Evolutionary conservation across 2,797 vertebrate species (phyloP), one percentile per base, ranked within the genome.

Genomic region (Mormyrus proboscirostris): DNA sequence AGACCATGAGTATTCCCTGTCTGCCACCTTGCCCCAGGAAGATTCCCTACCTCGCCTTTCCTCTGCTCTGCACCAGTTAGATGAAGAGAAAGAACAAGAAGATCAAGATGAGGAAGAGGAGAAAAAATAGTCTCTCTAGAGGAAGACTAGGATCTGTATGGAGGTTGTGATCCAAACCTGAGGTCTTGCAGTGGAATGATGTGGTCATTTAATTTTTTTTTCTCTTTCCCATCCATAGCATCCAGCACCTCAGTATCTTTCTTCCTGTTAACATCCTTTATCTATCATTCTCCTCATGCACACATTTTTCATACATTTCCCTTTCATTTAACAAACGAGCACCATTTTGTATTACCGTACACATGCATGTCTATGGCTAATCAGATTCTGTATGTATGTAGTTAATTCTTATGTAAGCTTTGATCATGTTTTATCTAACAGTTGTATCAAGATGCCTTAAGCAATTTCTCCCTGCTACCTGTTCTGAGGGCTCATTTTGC

Each of bases 11-110:
- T 94, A 94, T 22, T 57, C 92, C 25, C 90, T 92, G 49, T 93
- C 92, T 29, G 90, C 90, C 0, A 94, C 92, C 5, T 91, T 93
- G 44, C 92, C 92, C 9, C 92, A 93, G 89, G 91, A 92, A 0
- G 89, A 86, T 49, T 90, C 89, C 44, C 29, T 88, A 38, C 85
- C 62, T 7, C 69, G 69, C 10, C 29, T 88, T 4, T 87, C 89
- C 89, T 89, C 84, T 51, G 89, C 85, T 53, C 82, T 88, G 49
- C 53, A 90, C 55, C 89, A 89, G 0, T 50, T 47, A 84, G 88
- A 90, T 4, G 90, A 90, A 2, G 89, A 90, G 12, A 88, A 69
- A 29, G 89, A 92, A 4, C 89, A 90, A 10, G 85, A 92, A 5
- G 88, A 89, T 19, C 86, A 53, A 47, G 83, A 91, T 55, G 47